A percentile compares a stretch with the other conserved stretches of the same genome.
These are phyloP conservation scores for Anguilla rostrata DNA, from an alignment of 2,113 vertebrate genomes.

Conservation along the genomic window DNA sequence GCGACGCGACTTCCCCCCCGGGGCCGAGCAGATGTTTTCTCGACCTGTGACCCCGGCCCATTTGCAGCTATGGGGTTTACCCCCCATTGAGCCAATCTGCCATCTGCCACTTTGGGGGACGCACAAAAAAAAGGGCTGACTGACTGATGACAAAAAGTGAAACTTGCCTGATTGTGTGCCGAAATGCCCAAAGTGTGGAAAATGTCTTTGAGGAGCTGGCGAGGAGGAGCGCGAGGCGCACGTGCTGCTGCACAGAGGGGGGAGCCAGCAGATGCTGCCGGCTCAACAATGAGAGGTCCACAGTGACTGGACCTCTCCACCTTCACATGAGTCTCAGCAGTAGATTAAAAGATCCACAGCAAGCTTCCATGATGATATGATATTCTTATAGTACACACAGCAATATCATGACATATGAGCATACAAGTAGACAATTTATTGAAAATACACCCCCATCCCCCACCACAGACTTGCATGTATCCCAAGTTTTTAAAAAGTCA, in stretches of 20 bases:
- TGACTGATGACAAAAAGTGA: constrained; percentile 42
- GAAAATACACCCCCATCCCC: background rate
- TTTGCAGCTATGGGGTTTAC: constrained; percentile 77
- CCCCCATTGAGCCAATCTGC: constrained; percentile 72
- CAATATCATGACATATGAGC: background rate
- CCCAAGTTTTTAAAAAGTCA: background rate
- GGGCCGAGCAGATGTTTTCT: constrained; percentile 85
- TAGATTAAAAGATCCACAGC: background rate
- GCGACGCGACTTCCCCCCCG: constrained; percentile 72
- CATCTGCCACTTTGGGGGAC: constrained; percentile 82
- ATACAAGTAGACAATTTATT: background rate
- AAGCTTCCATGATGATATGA: too few relatives aligned
- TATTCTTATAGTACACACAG: background rate
- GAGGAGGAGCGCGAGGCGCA: background rate
- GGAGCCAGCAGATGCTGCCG: background rate
- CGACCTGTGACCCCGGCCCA: constrained; percentile 86
- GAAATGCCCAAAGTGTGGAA: constrained; percentile 19
- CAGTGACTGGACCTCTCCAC: background rate
- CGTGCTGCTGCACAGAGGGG: background rate
- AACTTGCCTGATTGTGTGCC: constrained; percentile 30
- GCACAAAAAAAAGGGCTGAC: constrained; percentile 49
- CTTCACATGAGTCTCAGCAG: background rate
- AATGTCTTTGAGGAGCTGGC: background rate
- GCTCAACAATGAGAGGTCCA: background rate
- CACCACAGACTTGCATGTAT: background rate